Base-by-base conservation (phyloP, 2,113 vertebrate genomes). In the Aptenodytes patagonicus region DNA sequence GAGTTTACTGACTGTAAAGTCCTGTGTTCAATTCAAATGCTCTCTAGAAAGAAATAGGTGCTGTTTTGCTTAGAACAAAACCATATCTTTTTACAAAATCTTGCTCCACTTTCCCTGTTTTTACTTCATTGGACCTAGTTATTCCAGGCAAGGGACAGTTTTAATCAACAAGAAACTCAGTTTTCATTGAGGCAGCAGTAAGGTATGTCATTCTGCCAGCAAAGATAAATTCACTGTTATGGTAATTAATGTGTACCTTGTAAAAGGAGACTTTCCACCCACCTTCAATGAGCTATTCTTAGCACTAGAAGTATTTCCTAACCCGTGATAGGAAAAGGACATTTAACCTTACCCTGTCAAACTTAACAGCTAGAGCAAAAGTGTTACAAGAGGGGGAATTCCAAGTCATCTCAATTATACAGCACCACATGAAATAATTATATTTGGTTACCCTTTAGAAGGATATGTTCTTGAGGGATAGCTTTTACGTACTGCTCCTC, bases 231-330 rank as follows among this genome's bases (percentile, higher is more conserved):
- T 95, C 65, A 93, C 29, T 85, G 46, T 76, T 77, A 70, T 4
- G 66, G 81, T 76, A 96, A 94, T 92, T 94, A 96, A 93, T 88
- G 77, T 14, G 44, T 73, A 54, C 69, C 69, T 17, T 55, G 77
- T 55, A 94, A 90, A 94, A 92, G n/a, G 52, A 81, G 62, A 70
- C 7, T 73, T 69, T 86, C 52, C 25, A 82, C 90, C 46, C 58
- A 94, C 85, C 81, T 91, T 91, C 87, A 95, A 92, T 73, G 26
- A 96, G 75, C 38, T 97, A 97, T 97, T 97, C 78, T 97, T 97
- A 95, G 72, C 69, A 75, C 34, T 84, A 78, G 34, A 89, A 95
- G 38, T 90, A 82, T 83, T 97, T 91, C 87, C 80, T 83, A 90
- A 66, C 31, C 12, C 4, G 0, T 95, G 36, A 95, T 5, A 62